Evolutionary conservation across 2,113 vertebrate species (phyloP).

Genomic region (Microcebus griseorufus): DNA sequence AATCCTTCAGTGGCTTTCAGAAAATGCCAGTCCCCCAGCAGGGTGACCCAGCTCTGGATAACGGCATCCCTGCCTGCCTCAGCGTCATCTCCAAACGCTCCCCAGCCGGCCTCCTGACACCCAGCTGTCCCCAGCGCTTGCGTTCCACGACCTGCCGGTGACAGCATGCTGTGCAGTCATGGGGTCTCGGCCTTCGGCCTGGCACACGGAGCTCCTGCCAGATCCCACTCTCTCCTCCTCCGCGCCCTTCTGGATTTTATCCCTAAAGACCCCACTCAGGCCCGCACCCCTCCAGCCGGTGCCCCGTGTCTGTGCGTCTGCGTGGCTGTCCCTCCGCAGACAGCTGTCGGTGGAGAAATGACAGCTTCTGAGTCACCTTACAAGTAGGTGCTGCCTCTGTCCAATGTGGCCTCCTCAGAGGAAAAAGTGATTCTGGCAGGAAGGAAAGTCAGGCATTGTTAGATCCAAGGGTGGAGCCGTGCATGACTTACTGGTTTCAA

Average conservation of each 20-base stretch:
- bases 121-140: no score
- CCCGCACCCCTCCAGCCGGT: no score
- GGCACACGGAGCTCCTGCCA: background rate
- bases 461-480: background rate
- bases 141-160: fast-evolving
- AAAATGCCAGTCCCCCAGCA: background rate
- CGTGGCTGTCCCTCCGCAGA: background rate
- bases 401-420: background rate
- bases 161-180: fast-evolving
- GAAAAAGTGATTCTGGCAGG: background rate
- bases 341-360: background rate
- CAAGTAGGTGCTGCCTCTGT: background rate
- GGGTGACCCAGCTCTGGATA: background rate
- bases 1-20: background rate
- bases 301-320: background rate
- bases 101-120: fast-evolving
- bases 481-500: background rate
- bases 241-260: background rate
- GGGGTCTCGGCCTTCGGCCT: background rate
- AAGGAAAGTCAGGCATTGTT: background rate
- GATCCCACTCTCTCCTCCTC: no score
- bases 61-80: background rate
- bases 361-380: background rate
- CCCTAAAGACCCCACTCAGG: background rate
- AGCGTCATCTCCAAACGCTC: fast-evolving